Percentiles rank a stretch among this genome's conserved stretches.
phyloP scores from a whole-genome alignment of 2,888 invertebrate genomes.

The Hipparchia semele region DNA sequence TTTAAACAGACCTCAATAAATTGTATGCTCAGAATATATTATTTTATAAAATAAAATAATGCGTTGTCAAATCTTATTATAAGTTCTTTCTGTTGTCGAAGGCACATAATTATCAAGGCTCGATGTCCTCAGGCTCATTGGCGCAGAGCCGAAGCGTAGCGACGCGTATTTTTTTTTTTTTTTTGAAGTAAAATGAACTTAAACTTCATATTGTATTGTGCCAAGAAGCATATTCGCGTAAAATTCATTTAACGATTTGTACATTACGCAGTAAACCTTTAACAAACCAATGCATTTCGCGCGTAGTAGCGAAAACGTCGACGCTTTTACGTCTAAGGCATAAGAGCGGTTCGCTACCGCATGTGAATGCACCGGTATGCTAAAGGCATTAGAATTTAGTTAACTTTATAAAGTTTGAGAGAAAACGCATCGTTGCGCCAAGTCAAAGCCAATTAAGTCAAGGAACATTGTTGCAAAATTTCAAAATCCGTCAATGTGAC shows the following conservation, averaged over 20 bases:
- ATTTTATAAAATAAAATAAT: slow-evolving; percentile 26
- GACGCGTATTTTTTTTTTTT: neutral
- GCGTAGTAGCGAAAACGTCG: no score
- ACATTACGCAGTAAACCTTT: no score
- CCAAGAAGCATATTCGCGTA: neutral
- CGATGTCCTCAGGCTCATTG: neutral
- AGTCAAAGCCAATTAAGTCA: neutral
- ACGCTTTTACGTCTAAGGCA: no score
- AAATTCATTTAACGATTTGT: no score
- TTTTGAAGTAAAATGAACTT: neutral
- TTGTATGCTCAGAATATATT: slow-evolving; percentile 24
- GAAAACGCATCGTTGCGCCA: neutral
- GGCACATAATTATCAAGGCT: slow-evolving; percentile 68
- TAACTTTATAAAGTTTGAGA: no score
- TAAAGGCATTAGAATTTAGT: no score
- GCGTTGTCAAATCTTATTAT: slow-evolving; percentile 19
- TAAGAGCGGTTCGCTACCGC: no score
- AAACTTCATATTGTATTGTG: neutral
- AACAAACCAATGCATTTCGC: no score
- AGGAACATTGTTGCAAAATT: neutral
- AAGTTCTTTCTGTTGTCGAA: slow-evolving; percentile 28
- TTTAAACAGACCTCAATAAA: slow-evolving; percentile 56
- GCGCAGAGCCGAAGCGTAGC: neutral
- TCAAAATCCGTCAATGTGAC: neutral
- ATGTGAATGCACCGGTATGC: no score